These are phyloP conservation scores for Hestina assimilis DNA, from an alignment of 1,140 invertebrate species.

Conservation along the genomic window DNA sequence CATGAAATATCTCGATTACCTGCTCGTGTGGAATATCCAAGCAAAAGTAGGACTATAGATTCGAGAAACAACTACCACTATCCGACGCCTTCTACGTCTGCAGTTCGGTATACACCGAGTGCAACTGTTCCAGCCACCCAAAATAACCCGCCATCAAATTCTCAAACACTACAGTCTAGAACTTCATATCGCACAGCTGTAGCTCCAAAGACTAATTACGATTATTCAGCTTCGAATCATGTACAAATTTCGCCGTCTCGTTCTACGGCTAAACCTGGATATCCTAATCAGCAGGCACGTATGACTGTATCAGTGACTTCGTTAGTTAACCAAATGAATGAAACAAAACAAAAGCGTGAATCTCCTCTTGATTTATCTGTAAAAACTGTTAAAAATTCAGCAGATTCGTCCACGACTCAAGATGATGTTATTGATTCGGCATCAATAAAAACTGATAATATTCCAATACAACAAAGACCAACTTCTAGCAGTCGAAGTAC, in stretches of 20 bases:
- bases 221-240: conserved; percentile 54
- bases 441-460: conserved; percentile 62
- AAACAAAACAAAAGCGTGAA: conserved; percentile 81
- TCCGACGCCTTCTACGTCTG: conserved; percentile 55
- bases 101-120: conserved; percentile 48
- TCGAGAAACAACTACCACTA: conserved; percentile 53
- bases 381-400: conserved; percentile 90
- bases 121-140: conserved; percentile 41
- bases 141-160: conserved; percentile 33
- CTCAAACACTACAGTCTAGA: conserved; percentile 34
- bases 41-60: conserved; percentile 45
- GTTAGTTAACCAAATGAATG: conserved; percentile 74
- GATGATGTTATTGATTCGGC: conserved; percentile 80
- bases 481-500: conserved; percentile 43
- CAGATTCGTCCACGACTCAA: conserved; percentile 89
- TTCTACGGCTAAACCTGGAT: conserved; percentile 51
- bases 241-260: conserved; percentile 61
- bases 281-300: conserved; percentile 63
- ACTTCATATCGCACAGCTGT: conserved; percentile 50
- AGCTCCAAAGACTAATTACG: conserved; percentile 57
- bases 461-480: conserved; percentile 50
- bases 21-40: conserved; percentile 48
- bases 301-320: conserved; percentile 75
- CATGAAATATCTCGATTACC: conserved; percentile 49
- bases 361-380: conserved; percentile 91